Conservation (phyloP, 2,797 vertebrate genomes). For the Lutjanus argentimaculatus region DNA sequence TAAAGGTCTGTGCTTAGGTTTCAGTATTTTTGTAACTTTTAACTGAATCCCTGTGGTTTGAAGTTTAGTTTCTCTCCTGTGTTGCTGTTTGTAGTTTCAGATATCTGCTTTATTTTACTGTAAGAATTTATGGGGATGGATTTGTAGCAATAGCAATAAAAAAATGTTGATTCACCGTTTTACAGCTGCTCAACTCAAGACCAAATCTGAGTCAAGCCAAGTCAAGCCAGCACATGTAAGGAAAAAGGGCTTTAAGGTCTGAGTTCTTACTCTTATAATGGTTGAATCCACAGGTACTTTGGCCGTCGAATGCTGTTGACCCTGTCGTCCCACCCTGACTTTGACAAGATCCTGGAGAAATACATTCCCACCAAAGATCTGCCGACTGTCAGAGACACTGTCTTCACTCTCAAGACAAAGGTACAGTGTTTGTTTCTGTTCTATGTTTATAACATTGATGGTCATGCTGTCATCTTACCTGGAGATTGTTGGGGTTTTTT, state of each 20-base stretch:
- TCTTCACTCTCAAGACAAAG: constrained; percentile 91
- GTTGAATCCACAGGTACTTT: constrained; percentile 87
- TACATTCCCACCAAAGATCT: constrained; percentile 91
- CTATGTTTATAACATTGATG: background rate
- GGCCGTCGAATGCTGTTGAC: constrained; percentile 93
- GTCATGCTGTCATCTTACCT: constrained; percentile 23
- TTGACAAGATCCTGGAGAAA: constrained; percentile 93
- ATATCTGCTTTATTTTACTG: too few relatives aligned
- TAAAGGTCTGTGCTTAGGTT: too few relatives aligned
- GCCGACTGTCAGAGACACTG: constrained; percentile 88
- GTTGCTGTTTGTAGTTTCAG: too few relatives aligned
- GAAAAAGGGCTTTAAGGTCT: background rate
- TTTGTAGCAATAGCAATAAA: too few relatives aligned
- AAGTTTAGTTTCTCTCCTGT: too few relatives aligned
- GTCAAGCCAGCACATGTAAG: too few relatives aligned
- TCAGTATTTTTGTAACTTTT: too few relatives aligned
- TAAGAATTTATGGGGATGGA: background rate
- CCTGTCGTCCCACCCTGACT: constrained; percentile 91
- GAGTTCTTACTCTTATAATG: background rate
- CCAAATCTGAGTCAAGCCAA: too few relatives aligned
- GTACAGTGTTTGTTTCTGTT: constrained; percentile 70
- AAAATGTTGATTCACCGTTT: too few relatives aligned
- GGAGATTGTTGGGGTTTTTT: constrained; percentile 24
- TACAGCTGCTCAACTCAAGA: too few relatives aligned
- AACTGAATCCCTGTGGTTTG: too few relatives aligned